Evolutionary conservation across 2,888 invertebrate genomes (phyloP), one percentile per base, ranked within the genome.

Genomic region (Acleris cristana): DNA sequence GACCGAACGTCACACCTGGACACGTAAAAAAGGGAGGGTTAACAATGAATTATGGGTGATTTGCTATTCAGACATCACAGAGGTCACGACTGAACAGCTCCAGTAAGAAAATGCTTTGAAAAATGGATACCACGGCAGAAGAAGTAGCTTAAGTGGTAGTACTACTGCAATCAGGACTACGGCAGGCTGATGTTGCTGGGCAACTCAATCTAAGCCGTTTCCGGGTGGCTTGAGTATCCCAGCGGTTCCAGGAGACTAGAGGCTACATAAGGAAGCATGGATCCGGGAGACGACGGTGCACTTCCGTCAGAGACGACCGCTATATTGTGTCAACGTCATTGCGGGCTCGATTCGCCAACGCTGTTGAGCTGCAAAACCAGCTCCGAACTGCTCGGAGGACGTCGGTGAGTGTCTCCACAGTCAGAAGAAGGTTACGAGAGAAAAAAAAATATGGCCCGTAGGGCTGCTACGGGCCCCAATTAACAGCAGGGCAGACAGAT

Each of bases 171-270:
- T 62, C 64, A 66, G 70, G 70, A 56, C 65, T 66, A 63, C 69
- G 70, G 58, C 69, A 72, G 53, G 57, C 65, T 69, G 66, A 71
- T 68, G 67, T 71, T n/a, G n/a, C n/a, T n/a, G n/a, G n/a, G n/a
- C n/a, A n/a, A n/a, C n/a, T n/a, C n/a, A n/a, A n/a, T n/a, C n/a
- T n/a, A n/a, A n/a, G n/a, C n/a, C n/a, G n/a, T n/a, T n/a, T n/a
- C n/a, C n/a, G n/a, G n/a, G n/a, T n/a, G n/a, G n/a, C n/a, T n/a
- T n/a, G n/a, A n/a, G n/a, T n/a, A n/a, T n/a, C n/a, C n/a, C n/a
- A n/a, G n/a, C n/a, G n/a, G n/a, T n/a, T n/a, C n/a, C n/a, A n/a
- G n/a, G n/a, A n/a, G n/a, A n/a, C n/a, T n/a, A n/a, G n/a, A n/a
- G 51, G 68, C 64, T 64, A 61, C 62, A 67, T 49, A 63, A 58